These are phyloP conservation scores for Drosophila pegasa DNA, from an alignment of 2,888 invertebrate species.

Conservation along the genomic window DNA sequence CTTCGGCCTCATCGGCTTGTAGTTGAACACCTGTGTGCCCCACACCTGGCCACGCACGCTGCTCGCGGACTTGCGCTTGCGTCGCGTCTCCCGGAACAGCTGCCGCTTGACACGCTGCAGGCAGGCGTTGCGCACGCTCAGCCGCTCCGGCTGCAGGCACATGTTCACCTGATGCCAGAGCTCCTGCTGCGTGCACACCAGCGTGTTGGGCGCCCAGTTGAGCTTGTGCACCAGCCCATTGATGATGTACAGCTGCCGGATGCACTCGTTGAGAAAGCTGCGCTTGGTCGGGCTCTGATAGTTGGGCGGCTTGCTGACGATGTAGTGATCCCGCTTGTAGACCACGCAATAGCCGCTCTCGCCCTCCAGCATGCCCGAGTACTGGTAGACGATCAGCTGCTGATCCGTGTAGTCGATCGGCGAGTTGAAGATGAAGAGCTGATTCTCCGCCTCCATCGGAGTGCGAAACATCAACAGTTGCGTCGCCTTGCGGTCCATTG, in stretches of 20 bases:
- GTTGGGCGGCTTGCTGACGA: conserved; percentile 50
- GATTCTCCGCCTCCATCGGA: conserved; percentile 41
- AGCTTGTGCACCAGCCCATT: conserved; percentile 50
- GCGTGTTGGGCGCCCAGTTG: conserved; percentile 39
- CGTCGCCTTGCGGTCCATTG: conserved; percentile 51
- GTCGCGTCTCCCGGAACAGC: conserved; percentile 60
- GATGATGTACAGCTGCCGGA: conserved; percentile 65
- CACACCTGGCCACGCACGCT: conserved; percentile 35
- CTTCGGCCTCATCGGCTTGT: conserved; percentile 49
- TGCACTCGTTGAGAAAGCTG: conserved; percentile 72
- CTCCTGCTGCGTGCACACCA: conserved; percentile 30
- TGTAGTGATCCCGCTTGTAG: conserved; percentile 64
- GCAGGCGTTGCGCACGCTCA: conserved; percentile 16
- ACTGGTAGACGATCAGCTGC: conserved; percentile 58
- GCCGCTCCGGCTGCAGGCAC: conserved; percentile 49
- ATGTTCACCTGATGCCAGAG: conserved; percentile 64
- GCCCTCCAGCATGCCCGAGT: conserved; percentile 16
- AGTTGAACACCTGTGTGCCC: conserved; percentile 53
- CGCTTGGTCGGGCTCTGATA: conserved; percentile 66
- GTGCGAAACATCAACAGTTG: conserved; percentile 54
- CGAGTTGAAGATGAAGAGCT: conserved; percentile 57
- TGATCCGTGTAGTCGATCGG: conserved; percentile 58
- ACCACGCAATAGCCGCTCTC: conserved; percentile 61
- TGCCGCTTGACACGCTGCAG: conserved; percentile 68
- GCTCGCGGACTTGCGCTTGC: conserved; percentile 49